These are phyloP conservation scores for Chionis minor DNA, from an alignment of 2,113 vertebrate species.

Conservation along the genomic window DNA sequence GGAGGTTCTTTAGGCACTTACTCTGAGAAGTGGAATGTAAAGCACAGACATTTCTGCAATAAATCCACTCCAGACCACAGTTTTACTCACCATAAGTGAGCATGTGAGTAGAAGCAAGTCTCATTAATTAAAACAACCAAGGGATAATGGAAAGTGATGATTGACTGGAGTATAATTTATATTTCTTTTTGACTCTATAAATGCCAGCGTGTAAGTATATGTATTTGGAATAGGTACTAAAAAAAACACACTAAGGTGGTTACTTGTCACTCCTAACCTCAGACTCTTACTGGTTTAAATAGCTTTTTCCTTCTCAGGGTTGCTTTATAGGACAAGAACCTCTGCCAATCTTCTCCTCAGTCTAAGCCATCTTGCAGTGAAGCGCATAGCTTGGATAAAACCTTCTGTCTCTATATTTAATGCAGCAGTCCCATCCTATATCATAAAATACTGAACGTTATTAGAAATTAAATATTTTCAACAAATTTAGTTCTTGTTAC, in stretches of 20 bases:
- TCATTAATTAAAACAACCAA: neutral
- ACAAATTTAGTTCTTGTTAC: neutral
- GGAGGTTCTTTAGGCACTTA: neutral
- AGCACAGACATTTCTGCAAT: neutral
- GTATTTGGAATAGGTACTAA: neutral
- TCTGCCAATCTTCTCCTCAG: neutral
- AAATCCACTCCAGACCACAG: neutral
- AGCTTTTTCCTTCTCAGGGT: neutral
- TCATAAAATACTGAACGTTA: neutral
- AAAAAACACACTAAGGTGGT: neutral
- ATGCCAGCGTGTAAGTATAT: neutral
- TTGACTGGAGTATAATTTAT: neutral
- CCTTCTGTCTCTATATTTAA: neutral
- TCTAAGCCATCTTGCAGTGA: neutral
- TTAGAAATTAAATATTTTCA: neutral
- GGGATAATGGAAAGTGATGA: neutral
- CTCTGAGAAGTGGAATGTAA: neutral
- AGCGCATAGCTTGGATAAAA: neutral
- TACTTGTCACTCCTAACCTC: neutral
- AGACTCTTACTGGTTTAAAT: neutral
- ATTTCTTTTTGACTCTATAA: neutral
- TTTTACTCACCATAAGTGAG: neutral
- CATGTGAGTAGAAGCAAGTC: neutral
- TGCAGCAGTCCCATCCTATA: rapidly evolving
- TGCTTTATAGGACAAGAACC: neutral